These are phyloP conservation scores for Chymomyza procnemis DNA, from an alignment of 2,888 invertebrate genomes.

Conservation along the genomic window DNA sequence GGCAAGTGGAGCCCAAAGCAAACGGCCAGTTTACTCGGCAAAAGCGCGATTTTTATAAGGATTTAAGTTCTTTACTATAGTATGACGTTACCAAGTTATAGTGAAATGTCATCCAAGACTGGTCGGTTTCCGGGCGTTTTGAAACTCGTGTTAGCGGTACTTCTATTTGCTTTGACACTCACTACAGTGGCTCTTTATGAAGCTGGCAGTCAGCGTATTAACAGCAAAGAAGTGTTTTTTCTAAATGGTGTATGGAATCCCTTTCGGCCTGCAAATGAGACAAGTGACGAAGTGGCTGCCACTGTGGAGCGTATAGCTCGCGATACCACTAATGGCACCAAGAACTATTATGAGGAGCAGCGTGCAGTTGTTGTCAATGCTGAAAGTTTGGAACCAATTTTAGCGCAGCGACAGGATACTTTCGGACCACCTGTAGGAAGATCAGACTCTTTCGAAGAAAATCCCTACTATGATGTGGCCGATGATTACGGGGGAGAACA, in stretches of 20 bases:
- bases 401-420: slow-evolving; percentile 35
- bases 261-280: slow-evolving; percentile 32
- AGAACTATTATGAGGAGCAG: slow-evolving; percentile 57
- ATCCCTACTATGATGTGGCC: slow-evolving; percentile 42
- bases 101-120: slow-evolving; percentile 50
- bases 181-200: slow-evolving; percentile 39
- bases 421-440: slow-evolving; percentile 38
- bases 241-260: slow-evolving; percentile 51
- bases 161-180: slow-evolving; percentile 48
- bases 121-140: slow-evolving; percentile 41
- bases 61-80: not conserved
- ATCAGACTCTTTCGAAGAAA: slow-evolving; percentile 43
- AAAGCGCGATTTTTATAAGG: not conserved
- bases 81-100: slow-evolving; percentile 23
- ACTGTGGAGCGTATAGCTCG: slow-evolving; percentile 55
- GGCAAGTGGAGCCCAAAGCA: slow-evolving; percentile 32
- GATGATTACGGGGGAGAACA: slow-evolving; percentile 44
- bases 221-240: slow-evolving; percentile 33
- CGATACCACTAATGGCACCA: slow-evolving; percentile 38
- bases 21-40: slow-evolving; percentile 32
- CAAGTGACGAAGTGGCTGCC: slow-evolving; percentile 32
- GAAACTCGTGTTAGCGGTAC: slow-evolving; percentile 36
- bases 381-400: slow-evolving; percentile 38
- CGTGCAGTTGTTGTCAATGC: slow-evolving; percentile 55
- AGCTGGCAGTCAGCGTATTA: slow-evolving; percentile 1